Percentiles rank a stretch among this genome's conserved stretches.
phyloP scores from a whole-genome alignment of 2,888 invertebrate genomes.

The Leptinotarsa tumamoca region DNA sequence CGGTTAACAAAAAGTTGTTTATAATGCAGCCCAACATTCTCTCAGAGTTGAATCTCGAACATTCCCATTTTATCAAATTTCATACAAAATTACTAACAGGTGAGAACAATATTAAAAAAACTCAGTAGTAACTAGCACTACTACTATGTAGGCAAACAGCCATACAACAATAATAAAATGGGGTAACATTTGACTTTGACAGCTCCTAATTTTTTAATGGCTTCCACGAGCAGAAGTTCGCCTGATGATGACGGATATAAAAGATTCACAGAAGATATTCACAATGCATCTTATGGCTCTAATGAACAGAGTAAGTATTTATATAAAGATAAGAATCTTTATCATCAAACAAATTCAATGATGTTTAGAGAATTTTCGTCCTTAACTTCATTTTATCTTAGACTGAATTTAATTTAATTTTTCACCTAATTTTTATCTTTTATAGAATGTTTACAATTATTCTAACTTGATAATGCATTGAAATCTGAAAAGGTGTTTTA shows the following conservation, averaged over 20 bases:
- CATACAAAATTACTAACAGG: neutral
- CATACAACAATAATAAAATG: neutral
- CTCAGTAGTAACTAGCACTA: neutral
- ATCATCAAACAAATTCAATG: constrained; percentile 23
- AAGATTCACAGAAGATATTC: constrained; percentile 73
- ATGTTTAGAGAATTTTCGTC: constrained; percentile 17
- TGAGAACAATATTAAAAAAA: neutral
- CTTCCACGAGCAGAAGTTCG: constrained; percentile 59
- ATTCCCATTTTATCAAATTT: neutral
- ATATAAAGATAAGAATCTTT: constrained; percentile 31
- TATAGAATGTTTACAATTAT: neutral
- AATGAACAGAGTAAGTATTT: constrained; percentile 71
- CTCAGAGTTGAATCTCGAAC: neutral
- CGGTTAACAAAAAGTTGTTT: neutral
- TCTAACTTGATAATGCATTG: neutral
- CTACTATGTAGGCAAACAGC: constrained; percentile 28
- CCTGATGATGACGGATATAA: constrained; percentile 74
- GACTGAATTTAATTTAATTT: neutral
- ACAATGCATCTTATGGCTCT: constrained; percentile 72
- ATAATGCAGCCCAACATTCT: neutral
- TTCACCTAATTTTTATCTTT: neutral
- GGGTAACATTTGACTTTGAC: constrained; percentile 34
- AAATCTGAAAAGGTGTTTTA: constrained; percentile 13
- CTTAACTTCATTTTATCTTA: constrained; percentile 7
- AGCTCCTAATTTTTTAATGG: constrained; percentile 49